Base-by-base conservation (phyloP, 2,113 vertebrate species). In the Cheirogaleus medius region DNA sequence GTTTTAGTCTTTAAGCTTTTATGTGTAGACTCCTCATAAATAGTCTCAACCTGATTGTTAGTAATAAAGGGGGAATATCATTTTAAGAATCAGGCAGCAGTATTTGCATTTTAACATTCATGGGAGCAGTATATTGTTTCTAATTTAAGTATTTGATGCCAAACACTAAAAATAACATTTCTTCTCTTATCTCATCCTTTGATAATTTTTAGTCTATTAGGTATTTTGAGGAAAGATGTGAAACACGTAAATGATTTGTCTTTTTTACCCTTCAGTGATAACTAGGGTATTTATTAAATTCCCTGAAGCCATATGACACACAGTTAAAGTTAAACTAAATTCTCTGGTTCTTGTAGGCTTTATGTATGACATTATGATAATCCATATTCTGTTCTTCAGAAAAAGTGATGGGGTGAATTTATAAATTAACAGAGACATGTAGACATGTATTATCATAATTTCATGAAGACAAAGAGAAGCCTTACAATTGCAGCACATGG, bases 121-220 rank as follows among this genome's bases (percentile, higher is more conserved):
- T 34, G 37, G 11, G 21, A 81, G 90, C 8, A n/a, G 34, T 68
- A 54, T 63, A 77, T 63, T 84, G 17, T 64, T 12, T 47, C 54
- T 42, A 56, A 73, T 54, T 34, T 44, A 89, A 63, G 47, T 85
- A 39, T 58, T 23, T 73, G 47, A 58, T 15, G 64, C 7, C 86
- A 86, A 93, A n/a, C 34, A 90, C 86, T 97, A 80, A 73, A 81
- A 76, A 78, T 64, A 86, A 7, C 27, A 77, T 54, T 69, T 39
- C 60, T 34, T 49, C 77, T 85, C 25, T 85, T 86, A 85, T 47
- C 34, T 49, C 44, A 73, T 64, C 6, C 15, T 90, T 95, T 89
- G 63, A 64, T 73, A 95, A 5, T 39, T 74, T 81, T 74, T 81
- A 44, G 3, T 56, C 2, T 34, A 77, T 64, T 34, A 63, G 6